Conservation (phyloP, 2,797 vertebrate species). For the Dromococcyx pavoninus region DNA sequence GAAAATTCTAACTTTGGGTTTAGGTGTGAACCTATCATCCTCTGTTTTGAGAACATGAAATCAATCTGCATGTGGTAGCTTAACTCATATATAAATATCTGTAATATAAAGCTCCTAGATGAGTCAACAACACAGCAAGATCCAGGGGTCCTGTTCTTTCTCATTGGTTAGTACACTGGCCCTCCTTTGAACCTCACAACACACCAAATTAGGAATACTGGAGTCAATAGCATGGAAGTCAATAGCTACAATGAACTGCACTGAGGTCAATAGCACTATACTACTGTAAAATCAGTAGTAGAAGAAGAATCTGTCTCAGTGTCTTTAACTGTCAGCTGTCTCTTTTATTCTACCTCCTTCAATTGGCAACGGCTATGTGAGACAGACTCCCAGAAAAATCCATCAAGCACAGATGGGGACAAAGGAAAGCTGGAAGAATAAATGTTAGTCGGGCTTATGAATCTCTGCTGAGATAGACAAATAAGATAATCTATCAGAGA, state of each 20-base stretch:
- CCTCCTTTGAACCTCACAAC: background rate
- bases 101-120: fast-evolving
- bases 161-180: background rate
- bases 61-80: background rate
- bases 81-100: background rate
- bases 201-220: background rate
- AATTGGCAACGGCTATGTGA: background rate
- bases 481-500: conserved; percentile 7
- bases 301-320: background rate
- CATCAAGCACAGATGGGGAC: background rate
- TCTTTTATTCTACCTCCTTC: background rate
- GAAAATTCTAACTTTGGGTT: background rate
- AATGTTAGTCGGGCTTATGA: background rate
- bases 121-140: background rate
- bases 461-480: conserved; percentile 1
- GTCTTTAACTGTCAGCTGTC: background rate
- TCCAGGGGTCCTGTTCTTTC: background rate
- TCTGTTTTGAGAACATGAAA: background rate
- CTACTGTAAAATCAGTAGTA: background rate
- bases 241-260: background rate
- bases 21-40: background rate
- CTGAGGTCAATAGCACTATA: background rate
- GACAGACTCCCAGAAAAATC: background rate
- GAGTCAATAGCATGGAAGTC: background rate
- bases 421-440: conserved; percentile 5